Evolutionary conservation across 53 echinoderm and acorn worm genomes (phyloP), one percentile per base, ranked within the genome.

Genomic region (Hippasteria phrygiana): DNA sequence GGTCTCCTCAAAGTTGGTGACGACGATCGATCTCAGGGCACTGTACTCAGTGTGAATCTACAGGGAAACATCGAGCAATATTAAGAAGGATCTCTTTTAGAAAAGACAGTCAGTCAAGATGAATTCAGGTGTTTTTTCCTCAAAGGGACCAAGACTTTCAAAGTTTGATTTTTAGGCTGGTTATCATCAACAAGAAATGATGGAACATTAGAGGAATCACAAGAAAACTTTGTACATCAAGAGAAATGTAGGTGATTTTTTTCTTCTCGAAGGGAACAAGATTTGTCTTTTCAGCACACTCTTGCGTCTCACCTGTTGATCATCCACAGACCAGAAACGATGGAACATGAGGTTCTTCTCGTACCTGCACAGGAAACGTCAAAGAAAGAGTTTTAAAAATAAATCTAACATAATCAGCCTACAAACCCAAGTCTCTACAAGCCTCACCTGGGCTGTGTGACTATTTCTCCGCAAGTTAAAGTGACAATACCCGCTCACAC

Each of bases 331-430:
- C 98, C 98, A 97, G 84, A 95, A 97, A 1, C 98, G 95, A 66
- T 97, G 98, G 77, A 97, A 97, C 94, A 94, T 92, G 22, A 97
- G 89, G 67, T 97, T 97, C 78, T 97, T 95, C 75, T 95, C 98
- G 40, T 97, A 97, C 97, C 97, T 97, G 72, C 16, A 70, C 26
- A 83, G n/a, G 36, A 55, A 46, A 70, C 22, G 14, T 32, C 0
- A 18, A 56, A 17, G 34, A 77, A 11, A 42, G 18, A 35, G 14
- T 26, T 36, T 43, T 17, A 11, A 9, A 39, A 31, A 4, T 45
- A 34, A 70, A 31, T 31, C 4, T 20, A 71, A 71, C 16, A 16
- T 71, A 34, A 34, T n/a, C n/a, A n/a, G n/a, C n/a, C n/a, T n/a
- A n/a, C n/a, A n/a, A n/a, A n/a, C n/a, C n/a, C n/a, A n/a, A n/a